Evolutionary conservation across 2,888 invertebrate species (phyloP), one percentile per base, ranked within the genome.

Genomic region (Tetragonisca angustula): DNA sequence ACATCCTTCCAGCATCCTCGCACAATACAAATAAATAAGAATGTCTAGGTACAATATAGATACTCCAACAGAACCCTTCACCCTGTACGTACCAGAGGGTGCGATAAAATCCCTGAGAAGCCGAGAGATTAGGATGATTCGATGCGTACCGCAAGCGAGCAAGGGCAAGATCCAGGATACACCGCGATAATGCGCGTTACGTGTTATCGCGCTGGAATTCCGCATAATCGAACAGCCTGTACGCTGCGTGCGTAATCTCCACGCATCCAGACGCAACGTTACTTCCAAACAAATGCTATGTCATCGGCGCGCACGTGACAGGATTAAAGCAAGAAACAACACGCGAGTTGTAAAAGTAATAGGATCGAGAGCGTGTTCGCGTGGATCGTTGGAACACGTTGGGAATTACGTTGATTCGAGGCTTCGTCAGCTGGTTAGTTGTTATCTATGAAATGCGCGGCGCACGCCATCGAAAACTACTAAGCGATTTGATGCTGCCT

Each of bases 401-500:
- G 72, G 49, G 56, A 78, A 81, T 81, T 72, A 73, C 17, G 6
- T 43, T n/a, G 32, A 68, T 43, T 32, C 21, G 13, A 11, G 32
- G 27, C 17, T 43, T 21, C 54, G 56, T 32, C 54, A 21, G 54
- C n/a, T 32, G 59, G 4, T 72, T 52, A 59, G 61, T 54, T 62
- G 32, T 68, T 77, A 72, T 81, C 72, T n/a, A n/a, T 49, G 21
- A 67, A 27, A 72, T 13, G 43, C 70, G 74, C 49, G n/a, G 27
- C 70, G 36, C n/a, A 50, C 21, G 68, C 24, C 15, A 21, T 62
- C 24, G 54, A 24, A 19, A 79, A 64, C 78, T 61, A 62, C 78
- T 27, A 74, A 73, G 56, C 36, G 69, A 79, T 79, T 79, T 74
- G 43, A 36, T 50, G 79, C 69, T 15, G 17, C 69, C 69, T 73